Percentiles rank a stretch among this genome's conserved stretches.
These are phyloP conservation scores for Harpegnathos saltator DNA, from an alignment of 1,140 invertebrate genomes.

Conservation along the genomic window DNA sequence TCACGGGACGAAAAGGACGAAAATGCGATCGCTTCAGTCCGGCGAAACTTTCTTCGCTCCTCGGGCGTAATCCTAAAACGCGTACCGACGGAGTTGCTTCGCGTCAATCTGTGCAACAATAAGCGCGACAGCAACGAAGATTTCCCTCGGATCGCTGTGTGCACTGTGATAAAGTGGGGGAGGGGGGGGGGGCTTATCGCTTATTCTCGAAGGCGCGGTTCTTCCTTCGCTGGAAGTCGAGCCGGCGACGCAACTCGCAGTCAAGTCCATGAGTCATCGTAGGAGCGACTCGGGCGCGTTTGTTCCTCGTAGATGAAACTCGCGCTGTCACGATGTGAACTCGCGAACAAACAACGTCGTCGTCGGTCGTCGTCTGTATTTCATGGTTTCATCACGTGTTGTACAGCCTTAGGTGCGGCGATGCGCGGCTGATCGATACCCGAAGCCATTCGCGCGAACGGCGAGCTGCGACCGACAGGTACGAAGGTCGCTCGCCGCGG, in stretches of 20 bases:
- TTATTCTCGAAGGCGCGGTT: not conserved
- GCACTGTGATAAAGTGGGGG: too few relatives aligned
- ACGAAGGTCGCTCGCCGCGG: constrained; percentile 11
- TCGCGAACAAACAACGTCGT: not conserved
- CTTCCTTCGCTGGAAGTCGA: not conserved
- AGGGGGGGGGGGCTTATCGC: too few relatives aligned
- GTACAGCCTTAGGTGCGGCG: not conserved
- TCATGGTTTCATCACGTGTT: constrained; percentile 20
- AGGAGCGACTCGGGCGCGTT: constrained; percentile 4
- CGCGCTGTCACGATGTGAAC: constrained; percentile 30
- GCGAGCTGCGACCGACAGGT: not conserved
- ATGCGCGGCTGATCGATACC: constrained; percentile 38
- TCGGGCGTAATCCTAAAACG: too few relatives aligned
- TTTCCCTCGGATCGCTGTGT: too few relatives aligned
- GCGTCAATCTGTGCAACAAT: too few relatives aligned
- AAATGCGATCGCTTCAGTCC: too few relatives aligned
- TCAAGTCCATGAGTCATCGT: constrained; percentile 9
- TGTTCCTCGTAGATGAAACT: constrained; percentile 12
- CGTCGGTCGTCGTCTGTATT: constrained; percentile 18
- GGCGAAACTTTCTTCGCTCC: too few relatives aligned
- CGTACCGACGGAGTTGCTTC: too few relatives aligned
- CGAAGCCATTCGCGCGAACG: constrained; percentile 26
- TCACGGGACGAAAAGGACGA: too few relatives aligned
- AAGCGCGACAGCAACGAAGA: too few relatives aligned
- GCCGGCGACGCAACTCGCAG: not conserved